Conservation (phyloP, 2,888 invertebrate genomes). For the Pherbina coryleti region DNA sequence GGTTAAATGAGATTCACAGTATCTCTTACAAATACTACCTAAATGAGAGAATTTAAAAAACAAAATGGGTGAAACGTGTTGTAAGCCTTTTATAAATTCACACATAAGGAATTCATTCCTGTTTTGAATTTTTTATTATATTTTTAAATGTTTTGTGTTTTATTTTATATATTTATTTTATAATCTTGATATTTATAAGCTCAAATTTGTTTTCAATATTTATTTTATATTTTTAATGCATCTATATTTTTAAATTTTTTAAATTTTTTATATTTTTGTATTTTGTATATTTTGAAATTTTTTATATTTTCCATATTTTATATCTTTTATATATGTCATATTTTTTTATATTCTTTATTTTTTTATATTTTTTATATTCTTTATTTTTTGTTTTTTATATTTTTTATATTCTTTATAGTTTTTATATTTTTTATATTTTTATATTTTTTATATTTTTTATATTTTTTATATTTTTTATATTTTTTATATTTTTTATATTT, state of each 20-base stretch:
- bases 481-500: constrained; percentile 1
- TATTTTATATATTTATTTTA: not conserved
- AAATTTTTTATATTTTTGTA: not conserved
- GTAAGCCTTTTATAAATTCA: too few relatives aligned
- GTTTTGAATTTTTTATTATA: not conserved
- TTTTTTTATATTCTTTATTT: not conserved
- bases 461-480: constrained; percentile 1
- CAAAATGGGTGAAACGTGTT: too few relatives aligned
- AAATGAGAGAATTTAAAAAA: too few relatives aligned
- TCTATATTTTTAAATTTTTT: not conserved
- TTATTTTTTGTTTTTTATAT: not conserved
- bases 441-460: constrained; percentile 19
- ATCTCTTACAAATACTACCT: too few relatives aligned
- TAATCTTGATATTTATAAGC: not conserved
- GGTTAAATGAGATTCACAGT: too few relatives aligned
- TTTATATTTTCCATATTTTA: not conserved
- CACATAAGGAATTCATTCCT: too few relatives aligned
- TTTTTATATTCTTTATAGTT: not conserved
- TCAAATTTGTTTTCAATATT: not conserved
- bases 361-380: not conserved
- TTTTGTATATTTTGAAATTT: not conserved
- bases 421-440: not conserved
- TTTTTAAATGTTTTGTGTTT: not conserved
- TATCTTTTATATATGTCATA: not conserved
- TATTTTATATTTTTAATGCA: not conserved